These are phyloP conservation scores for Thalassarche chlororhynchos DNA, from an alignment of 2,113 vertebrate species.

Conservation along the genomic window DNA sequence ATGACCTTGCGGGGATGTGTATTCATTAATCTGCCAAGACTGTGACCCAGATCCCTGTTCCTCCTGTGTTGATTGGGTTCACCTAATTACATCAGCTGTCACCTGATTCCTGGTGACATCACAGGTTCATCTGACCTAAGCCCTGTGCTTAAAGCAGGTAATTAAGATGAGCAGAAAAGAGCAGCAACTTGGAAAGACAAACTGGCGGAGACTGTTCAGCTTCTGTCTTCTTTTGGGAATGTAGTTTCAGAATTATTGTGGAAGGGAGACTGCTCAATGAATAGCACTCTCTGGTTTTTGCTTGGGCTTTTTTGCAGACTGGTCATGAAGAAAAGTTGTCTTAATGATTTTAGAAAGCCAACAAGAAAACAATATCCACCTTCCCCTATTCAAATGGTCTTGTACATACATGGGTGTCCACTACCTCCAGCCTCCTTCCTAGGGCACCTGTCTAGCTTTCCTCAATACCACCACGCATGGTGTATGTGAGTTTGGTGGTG, in stretches of 20 bases:
- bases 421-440: neutral
- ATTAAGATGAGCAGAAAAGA: neutral
- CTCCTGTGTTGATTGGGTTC: neutral
- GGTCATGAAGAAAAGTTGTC: neutral
- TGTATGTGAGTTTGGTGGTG: neutral
- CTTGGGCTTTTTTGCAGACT: neutral
- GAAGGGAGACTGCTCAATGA: neutral
- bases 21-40: neutral
- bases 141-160: neutral
- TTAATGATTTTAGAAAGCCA: neutral
- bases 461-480: neutral
- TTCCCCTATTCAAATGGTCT: neutral
- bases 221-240: neutral
- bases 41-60: neutral
- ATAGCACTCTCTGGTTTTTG: neutral
- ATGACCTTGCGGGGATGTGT: neutral
- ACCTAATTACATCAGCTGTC: neutral
- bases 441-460: neutral
- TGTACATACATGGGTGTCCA: rapidly evolving
- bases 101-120: neutral
- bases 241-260: neutral
- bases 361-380: neutral
- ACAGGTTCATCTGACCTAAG: neutral
- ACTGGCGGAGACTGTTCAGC: neutral
- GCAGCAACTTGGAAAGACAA: neutral